Percentiles rank a stretch among this genome's conserved stretches.
Evolutionary conservation across 1,140 invertebrate species (phyloP).

Genomic region (Drosophila subpulchrella): DNA sequence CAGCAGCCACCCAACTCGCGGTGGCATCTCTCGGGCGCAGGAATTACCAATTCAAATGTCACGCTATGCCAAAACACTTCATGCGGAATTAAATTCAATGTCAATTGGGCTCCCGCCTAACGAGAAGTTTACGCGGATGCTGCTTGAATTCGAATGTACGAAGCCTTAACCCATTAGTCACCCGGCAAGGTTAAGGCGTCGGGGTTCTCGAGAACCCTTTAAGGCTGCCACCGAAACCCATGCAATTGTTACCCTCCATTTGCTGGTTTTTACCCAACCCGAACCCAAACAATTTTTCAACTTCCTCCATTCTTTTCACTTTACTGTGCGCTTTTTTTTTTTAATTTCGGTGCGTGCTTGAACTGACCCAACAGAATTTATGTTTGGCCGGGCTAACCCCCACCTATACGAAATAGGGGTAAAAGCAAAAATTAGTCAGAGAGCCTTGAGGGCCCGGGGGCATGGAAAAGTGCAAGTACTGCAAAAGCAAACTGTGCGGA

Average conservation of each 20-base stretch:
- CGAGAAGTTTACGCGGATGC: conserved; percentile 36
- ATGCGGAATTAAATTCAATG: conserved; percentile 77
- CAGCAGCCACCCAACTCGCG: conserved; percentile 4
- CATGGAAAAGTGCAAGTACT: conserved; percentile 71
- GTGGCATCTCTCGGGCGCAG: conserved; percentile 36
- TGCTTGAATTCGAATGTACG: conserved; percentile 36
- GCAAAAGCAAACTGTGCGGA: conserved; percentile 75
- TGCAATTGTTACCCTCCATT: neutral
- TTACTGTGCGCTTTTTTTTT: conserved; percentile 20
- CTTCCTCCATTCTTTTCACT: conserved; percentile 25
- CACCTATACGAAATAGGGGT: conserved; percentile 8
- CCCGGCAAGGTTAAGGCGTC: conserved; percentile 35
- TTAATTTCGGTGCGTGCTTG: conserved; percentile 63
- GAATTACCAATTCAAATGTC: conserved; percentile 81
- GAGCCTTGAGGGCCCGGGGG: conserved; percentile 2
- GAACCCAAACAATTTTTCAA: conserved; percentile 42
- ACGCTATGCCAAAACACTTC: conserved; percentile 58
- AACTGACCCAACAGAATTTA: conserved; percentile 64
- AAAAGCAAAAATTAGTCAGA: conserved; percentile 43
- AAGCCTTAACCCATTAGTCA: conserved; percentile 49
- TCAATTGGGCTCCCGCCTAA: conserved; percentile 68
- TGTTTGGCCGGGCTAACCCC: conserved; percentile 39
- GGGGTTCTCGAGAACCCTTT: conserved; percentile 8
- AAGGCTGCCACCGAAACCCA: conserved; percentile 4
- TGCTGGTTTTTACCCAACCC: neutral